Conservation (phyloP, 30 jellyfish, hydroid and myxozoan species). For the Hydractinia echinata region DNA sequence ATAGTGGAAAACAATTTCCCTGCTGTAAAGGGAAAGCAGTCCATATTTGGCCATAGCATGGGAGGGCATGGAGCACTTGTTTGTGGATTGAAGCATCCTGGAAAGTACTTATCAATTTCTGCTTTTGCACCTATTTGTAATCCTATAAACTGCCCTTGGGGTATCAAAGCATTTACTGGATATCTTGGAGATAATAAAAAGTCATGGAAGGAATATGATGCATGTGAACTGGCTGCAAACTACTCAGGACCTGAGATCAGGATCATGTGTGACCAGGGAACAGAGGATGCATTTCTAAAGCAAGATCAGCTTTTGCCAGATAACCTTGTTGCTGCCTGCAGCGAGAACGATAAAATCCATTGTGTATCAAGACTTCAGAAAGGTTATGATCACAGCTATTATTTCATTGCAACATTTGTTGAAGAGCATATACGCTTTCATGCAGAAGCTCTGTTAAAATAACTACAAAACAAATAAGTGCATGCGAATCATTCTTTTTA, state of each 20-base stretch:
- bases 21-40: conserved; percentile 58
- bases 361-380: conserved; percentile 56
- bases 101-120: conserved; percentile 78
- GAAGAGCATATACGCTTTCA: conserved; percentile 84
- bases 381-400: conserved; percentile 89
- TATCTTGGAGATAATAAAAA: conserved; percentile 73
- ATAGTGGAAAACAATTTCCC: conserved; percentile 67
- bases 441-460: conserved; percentile 49
- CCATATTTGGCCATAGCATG: conserved; percentile 91
- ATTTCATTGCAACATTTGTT: conserved; percentile 71
- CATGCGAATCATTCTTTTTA: too few species aligned
- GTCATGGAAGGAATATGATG: conserved; percentile 91
- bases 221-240: conserved; percentile 65
- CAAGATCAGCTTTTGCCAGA: conserved; percentile 80
- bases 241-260: conserved; percentile 64
- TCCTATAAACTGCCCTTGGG: conserved; percentile 98
- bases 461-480: neutral
- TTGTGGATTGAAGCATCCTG: conserved; percentile 87
- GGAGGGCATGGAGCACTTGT: conserved; percentile 98
- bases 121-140: conserved; percentile 94
- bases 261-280: conserved; percentile 82
- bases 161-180: conserved; percentile 86
- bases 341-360: conserved; percentile 32
- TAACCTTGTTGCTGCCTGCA: conserved; percentile 67
- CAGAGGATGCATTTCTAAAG: conserved; percentile 50